A percentile compares a stretch with the other conserved stretches of the same genome.
Evolutionary conservation across 1,140 invertebrate genomes (phyloP).

Genomic region (Lepidurus arcticus): DNA sequence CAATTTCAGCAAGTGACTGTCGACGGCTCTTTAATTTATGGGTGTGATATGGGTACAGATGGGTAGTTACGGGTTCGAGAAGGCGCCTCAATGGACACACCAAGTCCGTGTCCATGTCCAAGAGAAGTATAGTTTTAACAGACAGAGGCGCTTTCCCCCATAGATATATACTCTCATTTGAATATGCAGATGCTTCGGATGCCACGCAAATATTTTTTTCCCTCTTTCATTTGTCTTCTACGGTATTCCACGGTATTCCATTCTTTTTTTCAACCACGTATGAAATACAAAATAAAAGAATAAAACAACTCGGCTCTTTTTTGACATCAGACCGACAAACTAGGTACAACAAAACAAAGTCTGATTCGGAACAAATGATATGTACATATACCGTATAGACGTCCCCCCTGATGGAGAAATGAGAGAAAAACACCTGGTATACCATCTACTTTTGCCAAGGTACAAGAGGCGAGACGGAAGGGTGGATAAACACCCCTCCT

Average conservation of each 20-base stretch:
- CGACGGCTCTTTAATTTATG: background rate
- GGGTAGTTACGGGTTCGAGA: background rate
- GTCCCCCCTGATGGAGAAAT: background rate
- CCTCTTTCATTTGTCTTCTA: background rate
- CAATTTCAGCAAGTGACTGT: background rate
- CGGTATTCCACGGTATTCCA: too few relatives aligned
- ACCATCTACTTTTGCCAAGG: background rate
- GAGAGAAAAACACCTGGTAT: background rate
- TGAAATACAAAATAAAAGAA: too few relatives aligned
- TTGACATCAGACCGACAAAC: background rate
- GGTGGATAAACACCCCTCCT: conserved; percentile 14
- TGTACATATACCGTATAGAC: background rate
- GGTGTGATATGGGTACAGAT: background rate
- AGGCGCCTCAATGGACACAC: background rate
- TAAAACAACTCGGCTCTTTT: background rate
- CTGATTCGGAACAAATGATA: background rate
- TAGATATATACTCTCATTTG: background rate
- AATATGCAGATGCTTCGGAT: conserved; percentile 6
- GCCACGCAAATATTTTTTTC: background rate
- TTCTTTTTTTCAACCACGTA: too few relatives aligned
- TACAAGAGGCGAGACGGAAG: background rate
- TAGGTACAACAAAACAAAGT: background rate
- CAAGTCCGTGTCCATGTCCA: background rate
- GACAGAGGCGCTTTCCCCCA: background rate
- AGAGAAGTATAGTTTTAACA: background rate